Evolutionary conservation across 2,888 invertebrate genomes (phyloP).

Genomic region (Cephus pygmeus): DNA sequence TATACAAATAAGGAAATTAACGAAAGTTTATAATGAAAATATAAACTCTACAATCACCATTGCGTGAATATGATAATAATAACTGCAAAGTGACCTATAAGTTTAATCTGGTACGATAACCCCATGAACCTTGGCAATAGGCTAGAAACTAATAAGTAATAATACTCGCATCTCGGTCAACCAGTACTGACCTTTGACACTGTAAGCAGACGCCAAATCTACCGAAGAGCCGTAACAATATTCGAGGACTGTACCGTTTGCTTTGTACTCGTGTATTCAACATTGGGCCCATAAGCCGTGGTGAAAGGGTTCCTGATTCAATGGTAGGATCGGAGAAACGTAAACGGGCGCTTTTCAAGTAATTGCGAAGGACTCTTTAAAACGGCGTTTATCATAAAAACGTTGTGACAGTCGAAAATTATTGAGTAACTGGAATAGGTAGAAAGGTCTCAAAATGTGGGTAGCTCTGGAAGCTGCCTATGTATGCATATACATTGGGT

Average conservation of each 20-base stretch:
- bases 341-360: background rate
- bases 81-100: constrained; percentile 32
- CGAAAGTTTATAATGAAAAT: background rate
- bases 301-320: background rate
- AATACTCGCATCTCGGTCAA: constrained; percentile 21
- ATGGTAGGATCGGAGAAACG: background rate
- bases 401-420: background rate
- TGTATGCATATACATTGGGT: background rate
- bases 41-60: background rate
- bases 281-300: background rate
- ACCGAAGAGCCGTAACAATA: background rate
- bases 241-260: background rate
- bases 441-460: background rate
- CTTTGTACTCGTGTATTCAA: background rate
- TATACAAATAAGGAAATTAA: background rate
- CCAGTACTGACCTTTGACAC: constrained; percentile 23
- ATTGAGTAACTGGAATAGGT: background rate
- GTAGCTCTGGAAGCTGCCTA: background rate
- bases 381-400: background rate
- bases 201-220: constrained; percentile 11
- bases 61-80: background rate
- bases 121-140: constrained; percentile 30
- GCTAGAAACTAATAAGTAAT: constrained; percentile 26
- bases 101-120: constrained; percentile 41
- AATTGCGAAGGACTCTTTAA: background rate